phyloP scores from a whole-genome alignment of 53 echinoderm and acorn worm species.

The Pentamera pediparva region DNA sequence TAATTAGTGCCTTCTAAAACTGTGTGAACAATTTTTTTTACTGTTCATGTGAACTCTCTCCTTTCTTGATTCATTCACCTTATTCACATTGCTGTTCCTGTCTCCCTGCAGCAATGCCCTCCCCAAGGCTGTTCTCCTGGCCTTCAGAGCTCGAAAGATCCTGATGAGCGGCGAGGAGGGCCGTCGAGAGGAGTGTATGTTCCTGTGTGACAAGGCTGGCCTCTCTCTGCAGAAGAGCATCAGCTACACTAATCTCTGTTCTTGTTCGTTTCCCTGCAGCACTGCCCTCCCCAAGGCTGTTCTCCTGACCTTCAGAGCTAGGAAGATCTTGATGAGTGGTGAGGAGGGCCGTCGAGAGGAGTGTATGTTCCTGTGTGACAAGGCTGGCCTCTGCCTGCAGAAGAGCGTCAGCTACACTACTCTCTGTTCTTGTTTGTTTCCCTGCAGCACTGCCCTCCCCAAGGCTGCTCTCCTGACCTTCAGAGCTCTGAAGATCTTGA shows the following conservation, averaged over 20 bases:
- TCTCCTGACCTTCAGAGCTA: constrained; percentile 81
- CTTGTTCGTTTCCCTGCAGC: constrained; percentile 43
- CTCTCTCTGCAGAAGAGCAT: constrained; percentile 62
- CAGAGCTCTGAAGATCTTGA: constrained; percentile 71
- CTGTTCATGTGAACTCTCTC: no score
- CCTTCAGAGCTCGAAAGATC: constrained; percentile 75
- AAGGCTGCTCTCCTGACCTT: constrained; percentile 77
- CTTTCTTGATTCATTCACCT: no score
- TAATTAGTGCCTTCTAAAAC: no score
- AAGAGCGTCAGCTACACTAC: constrained; percentile 63
- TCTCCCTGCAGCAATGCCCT: constrained; percentile 56
- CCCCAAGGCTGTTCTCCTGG: constrained; percentile 72
- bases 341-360: constrained; percentile 54
- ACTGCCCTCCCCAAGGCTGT: constrained; percentile 73
- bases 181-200: constrained; percentile 65
- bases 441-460: constrained; percentile 64
- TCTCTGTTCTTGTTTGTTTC: no score
- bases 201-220: constrained; percentile 77
- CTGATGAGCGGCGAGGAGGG: constrained; percentile 48
- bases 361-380: constrained; percentile 67
- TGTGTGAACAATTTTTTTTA: no score
- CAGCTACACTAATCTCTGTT: constrained; percentile 52
- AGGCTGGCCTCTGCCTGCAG: constrained; percentile 66
- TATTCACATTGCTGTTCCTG: not conserved
- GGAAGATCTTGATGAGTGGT: constrained; percentile 52